Evolutionary conservation across 2,888 invertebrate species (phyloP), one percentile per base, ranked within the genome.

Genomic region (Willowsia nigromaculata): DNA sequence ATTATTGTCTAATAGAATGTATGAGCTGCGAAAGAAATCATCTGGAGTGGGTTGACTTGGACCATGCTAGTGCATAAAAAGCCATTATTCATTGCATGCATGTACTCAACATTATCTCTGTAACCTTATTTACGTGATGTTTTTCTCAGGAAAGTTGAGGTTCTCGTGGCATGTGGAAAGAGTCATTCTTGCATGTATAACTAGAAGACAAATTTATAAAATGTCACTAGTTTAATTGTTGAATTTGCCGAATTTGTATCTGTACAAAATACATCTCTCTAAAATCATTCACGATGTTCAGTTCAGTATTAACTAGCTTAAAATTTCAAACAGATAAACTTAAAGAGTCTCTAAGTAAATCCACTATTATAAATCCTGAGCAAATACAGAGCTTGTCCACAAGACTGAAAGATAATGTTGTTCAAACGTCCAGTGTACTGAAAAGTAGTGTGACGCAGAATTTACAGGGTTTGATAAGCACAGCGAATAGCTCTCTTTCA

Each of bases 331-430:
- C 92, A 22, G 91, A 91, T 22, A 91, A 88, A 71, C 47, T 91
- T 9, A 91, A 91, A 56, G 92, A 92, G 22, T 83, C 87, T 37
- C 56, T 92, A 47, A 91, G 83, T 53, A 82, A 88, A 37, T 85
- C 50, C 18, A 33, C 22, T 27, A 47, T 82, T 15, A 81, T 90
- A 56, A 90, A 53, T 37, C 27, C 88, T 2, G 91, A 89, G 27
- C 92, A 91, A 90, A 86, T 91, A n/a, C 90, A 89, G 85, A 89
- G 91, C 83, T 90, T 91, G 50, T 91, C 91, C 1, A 82, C 91
- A 82, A 91, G 91, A 90, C 91, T 92, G 90, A 91, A 91, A 89
- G 65, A 86, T 56, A 91, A 90, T 86, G 91, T 92, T n/a, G 88
- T 91, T 82, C 90, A 91, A 71, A 91, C 89, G 43, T 91, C 92